Conservation (phyloP, 2,113 vertebrate species). For the Lichenostomus cassidix region DNA sequence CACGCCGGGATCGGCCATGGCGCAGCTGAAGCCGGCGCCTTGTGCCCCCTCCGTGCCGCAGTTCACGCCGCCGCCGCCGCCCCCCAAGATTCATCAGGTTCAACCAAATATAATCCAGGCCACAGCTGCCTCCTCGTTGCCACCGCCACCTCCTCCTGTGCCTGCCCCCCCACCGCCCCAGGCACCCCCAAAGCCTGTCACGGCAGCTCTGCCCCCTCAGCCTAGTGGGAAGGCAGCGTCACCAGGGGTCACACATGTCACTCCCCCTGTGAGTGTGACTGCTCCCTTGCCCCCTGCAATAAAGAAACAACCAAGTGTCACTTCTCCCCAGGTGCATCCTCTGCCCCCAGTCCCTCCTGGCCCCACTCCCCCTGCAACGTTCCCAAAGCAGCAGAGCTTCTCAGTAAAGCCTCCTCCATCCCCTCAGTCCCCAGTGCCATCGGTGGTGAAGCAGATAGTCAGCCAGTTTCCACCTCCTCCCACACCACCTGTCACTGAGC, state of each 20-base stretch:
- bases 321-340: conserved; percentile 68
- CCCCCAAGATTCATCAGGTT: neutral
- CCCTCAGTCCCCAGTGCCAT: conserved; percentile 73
- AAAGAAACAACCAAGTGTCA: conserved; percentile 86
- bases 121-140: neutral
- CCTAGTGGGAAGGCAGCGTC: conserved; percentile 68
- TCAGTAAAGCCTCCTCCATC: conserved; percentile 74
- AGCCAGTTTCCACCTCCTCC: conserved; percentile 87
- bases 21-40: too few relatives aligned
- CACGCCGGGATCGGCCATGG: too few relatives aligned
- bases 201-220: conserved; percentile 70
- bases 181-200: conserved; percentile 80
- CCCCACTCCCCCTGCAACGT: conserved; percentile 80
- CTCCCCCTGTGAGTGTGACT: conserved; percentile 48
- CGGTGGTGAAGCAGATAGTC: conserved; percentile 86
- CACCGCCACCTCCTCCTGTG: conserved; percentile 69
- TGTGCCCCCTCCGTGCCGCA: too few relatives aligned
- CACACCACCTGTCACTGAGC: conserved; percentile 57
- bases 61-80: too few relatives aligned
- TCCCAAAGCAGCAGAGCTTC: conserved; percentile 90
- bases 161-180: conserved; percentile 63
- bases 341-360: conserved; percentile 55
- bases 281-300: conserved; percentile 71
- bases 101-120: conserved; percentile 67
- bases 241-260: conserved; percentile 8